Base-by-base conservation (phyloP, 2,113 vertebrate species). In the Cinclus mexicanus region DNA sequence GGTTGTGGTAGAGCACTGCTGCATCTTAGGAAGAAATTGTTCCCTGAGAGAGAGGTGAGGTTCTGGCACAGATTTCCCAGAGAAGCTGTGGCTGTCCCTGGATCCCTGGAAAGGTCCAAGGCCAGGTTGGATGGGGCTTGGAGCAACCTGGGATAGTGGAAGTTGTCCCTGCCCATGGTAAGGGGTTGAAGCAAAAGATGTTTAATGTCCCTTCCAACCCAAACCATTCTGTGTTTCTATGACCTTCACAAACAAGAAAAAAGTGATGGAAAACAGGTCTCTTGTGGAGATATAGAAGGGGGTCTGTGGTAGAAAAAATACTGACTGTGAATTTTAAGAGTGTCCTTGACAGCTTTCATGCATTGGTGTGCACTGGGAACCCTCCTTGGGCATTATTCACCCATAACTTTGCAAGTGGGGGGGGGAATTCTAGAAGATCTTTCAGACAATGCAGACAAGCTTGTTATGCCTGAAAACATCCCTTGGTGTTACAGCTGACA, bases 91-190 rank as follows among this genome's bases (percentile, higher is more conserved):
- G 31, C 18, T 80, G 33, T 12, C 6, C 15, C 68, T 55, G 82
- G 49, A 57, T 42, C 31, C 7, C 57, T 74, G 44, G 10, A 3
- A 52, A 7, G 20, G 44, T 4, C 28, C 37, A 74, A 52, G 28
- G 33, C 19, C 33, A n/a, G 44, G 33, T 0, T 81, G 68, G 76
- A 50, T 0, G 0, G 65, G 13, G 13, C 16, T 79, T 41, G 49
- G 57, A 56, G 14, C 3, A 12, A 0, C 8, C 10, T 56, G 35
- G 29, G 21, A 0, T 0, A 4, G 49, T 25, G 20, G 13, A 3
- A 70, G 4, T 0, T 18, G 24, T 55, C 24, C n/a, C 29, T 87
- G 24, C 7, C 6, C 15, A 11, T 21, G 25, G 21, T 4, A 42
- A 42, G 9, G 13, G 6, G 13, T 0, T 61, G 47, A 1, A 19